phyloP scores from a whole-genome alignment of 2,797 vertebrate species.

The Psittacula echo region DNA sequence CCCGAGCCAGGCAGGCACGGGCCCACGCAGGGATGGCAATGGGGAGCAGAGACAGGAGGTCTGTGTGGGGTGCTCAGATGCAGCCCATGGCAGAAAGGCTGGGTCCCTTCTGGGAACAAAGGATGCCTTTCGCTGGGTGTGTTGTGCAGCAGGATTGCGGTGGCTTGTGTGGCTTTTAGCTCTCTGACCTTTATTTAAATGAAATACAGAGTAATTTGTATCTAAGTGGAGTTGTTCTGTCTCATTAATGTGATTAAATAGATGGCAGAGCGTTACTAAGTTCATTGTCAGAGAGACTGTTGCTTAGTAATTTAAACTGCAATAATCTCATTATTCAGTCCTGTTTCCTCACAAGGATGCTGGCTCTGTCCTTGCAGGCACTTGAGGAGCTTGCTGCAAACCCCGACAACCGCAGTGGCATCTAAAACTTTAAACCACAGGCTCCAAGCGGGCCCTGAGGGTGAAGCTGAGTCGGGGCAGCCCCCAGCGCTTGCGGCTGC shows the following conservation, averaged over 20 bases:
- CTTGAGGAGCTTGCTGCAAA: neutral
- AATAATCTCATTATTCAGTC: slow-evolving; percentile 19
- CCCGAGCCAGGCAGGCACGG: neutral
- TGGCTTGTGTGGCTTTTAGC: slow-evolving; percentile 1
- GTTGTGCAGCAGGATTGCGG: neutral
- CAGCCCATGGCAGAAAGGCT: neutral
- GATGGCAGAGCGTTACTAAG: neutral
- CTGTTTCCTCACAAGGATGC: neutral
- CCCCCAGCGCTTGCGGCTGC: accelerated
- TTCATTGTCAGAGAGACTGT: slow-evolving; percentile 53
- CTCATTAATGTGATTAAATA: slow-evolving; percentile 48
- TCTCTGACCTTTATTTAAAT: slow-evolving; percentile 50
- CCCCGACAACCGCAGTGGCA: neutral
- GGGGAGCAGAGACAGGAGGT: neutral
- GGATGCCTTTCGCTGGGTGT: neutral
- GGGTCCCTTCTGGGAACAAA: neutral
- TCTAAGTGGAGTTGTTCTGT: slow-evolving; percentile 4
- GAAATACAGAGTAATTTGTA: slow-evolving; percentile 36
- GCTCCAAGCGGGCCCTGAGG: neutral
- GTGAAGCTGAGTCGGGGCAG: neutral
- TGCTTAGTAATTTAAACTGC: slow-evolving; percentile 48
- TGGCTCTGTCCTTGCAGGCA: neutral
- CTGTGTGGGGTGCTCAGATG: neutral
- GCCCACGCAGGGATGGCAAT: neutral
- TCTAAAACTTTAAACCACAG: neutral